Evolutionary conservation across 2,113 vertebrate species (phyloP).

Genomic region (Microcebus jonahi): DNA sequence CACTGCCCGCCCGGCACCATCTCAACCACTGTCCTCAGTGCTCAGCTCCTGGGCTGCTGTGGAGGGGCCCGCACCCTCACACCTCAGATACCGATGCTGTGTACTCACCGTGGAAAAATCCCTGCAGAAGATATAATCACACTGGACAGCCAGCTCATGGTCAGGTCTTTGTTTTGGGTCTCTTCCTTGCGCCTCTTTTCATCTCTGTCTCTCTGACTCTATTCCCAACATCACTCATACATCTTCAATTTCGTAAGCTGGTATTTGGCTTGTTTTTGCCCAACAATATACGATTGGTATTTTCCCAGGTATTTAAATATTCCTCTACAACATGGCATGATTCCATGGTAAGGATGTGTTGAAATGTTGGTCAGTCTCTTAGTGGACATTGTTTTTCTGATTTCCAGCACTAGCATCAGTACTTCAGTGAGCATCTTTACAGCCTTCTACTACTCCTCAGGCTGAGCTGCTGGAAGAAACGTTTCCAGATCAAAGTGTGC

Average conservation of each 20-base stretch:
- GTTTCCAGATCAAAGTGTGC: background rate
- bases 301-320: background rate
- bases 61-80: too few species aligned
- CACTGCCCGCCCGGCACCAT: too few species aligned
- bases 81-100: background rate
- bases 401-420: background rate
- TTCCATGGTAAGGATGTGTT: background rate
- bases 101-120: background rate
- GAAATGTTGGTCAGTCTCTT: background rate
- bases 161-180: background rate
- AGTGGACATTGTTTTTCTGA: too few species aligned
- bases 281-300: too few species aligned
- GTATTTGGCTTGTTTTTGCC: background rate
- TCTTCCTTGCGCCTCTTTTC: background rate
- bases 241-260: background rate
- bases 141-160: too few species aligned
- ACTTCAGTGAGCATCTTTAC: background rate
- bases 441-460: rapidly evolving
- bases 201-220: too few species aligned
- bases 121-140: background rate
- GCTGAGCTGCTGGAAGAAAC: background rate
- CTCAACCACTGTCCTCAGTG: background rate
- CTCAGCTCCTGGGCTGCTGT: background rate
- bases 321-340: background rate
- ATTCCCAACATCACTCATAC: background rate